Conservation (phyloP, 64 coral and sea anemone genomes). For the Acropora yongei region DNA sequence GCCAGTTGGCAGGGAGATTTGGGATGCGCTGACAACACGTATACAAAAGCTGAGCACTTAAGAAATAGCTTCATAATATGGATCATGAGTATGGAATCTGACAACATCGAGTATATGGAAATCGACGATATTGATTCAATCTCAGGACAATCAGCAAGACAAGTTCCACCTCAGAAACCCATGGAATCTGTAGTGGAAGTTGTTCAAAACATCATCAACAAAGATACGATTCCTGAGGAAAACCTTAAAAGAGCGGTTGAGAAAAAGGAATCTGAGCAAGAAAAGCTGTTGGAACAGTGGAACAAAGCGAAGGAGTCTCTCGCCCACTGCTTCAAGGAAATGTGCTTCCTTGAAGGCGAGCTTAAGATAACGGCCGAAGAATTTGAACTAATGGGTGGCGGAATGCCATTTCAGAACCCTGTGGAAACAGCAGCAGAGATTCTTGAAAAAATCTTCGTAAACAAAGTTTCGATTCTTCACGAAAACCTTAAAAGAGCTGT, state of each 20-base stretch:
- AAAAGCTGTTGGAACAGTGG: slow-evolving; percentile 60
- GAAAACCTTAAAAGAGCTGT: slow-evolving; percentile 43
- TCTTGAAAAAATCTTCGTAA: no score
- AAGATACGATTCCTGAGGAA: no score
- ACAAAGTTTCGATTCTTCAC: slow-evolving; percentile 47
- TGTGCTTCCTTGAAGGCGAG: slow-evolving; percentile 14
- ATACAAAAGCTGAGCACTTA: not conserved
- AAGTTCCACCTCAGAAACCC: not conserved
- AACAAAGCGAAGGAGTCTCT: no score
- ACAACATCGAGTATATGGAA: slow-evolving; percentile 48
- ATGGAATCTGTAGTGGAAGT: no score
- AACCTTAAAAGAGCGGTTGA: slow-evolving; percentile 20
- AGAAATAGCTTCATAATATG: slow-evolving; percentile 48
- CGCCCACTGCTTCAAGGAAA: slow-evolving; percentile 56
- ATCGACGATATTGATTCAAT: slow-evolving; percentile 56
- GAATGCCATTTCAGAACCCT: no score
- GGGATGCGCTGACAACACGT: not conserved
- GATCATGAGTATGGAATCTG: slow-evolving; percentile 35
- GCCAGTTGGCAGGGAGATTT: not conserved
- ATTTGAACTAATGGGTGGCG: slow-evolving; percentile 43
- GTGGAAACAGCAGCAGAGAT: no score
- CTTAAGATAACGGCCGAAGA: slow-evolving; percentile 36
- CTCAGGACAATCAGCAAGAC: not conserved
- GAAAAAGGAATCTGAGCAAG: slow-evolving; percentile 39
- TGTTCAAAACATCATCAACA: no score